phyloP scores from a whole-genome alignment of 2,797 vertebrate genomes.

The Hippocampus kuda region DNA sequence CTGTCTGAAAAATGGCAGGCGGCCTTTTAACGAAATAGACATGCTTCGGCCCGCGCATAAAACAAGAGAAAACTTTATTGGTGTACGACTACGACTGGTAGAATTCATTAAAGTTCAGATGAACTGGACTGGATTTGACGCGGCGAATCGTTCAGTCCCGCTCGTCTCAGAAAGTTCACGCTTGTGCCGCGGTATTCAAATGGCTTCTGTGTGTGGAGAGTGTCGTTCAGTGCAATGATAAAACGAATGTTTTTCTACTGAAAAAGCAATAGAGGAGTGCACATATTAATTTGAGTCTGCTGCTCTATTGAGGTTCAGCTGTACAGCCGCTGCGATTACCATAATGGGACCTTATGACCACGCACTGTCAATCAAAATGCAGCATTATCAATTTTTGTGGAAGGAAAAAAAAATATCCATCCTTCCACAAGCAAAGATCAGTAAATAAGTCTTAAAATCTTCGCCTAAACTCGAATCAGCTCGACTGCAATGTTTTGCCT shows the following conservation, averaged over 20 bases:
- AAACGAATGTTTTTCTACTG: background rate
- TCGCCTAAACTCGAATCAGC: background rate
- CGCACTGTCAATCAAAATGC: background rate
- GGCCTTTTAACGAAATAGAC: slow-evolving; percentile 70
- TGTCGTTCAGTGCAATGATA: background rate
- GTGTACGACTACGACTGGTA: slow-evolving; percentile 18
- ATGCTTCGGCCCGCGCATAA: slow-evolving; percentile 48
- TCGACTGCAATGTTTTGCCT: background rate
- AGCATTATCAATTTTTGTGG: background rate
- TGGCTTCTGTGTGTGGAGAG: background rate
- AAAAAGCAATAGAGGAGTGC: background rate
- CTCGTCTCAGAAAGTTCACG: background rate
- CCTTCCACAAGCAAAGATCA: background rate
- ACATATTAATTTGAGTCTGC: background rate
- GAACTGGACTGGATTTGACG: slow-evolving; percentile 46
- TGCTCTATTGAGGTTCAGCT: background rate
- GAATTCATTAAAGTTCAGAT: slow-evolving; percentile 36
- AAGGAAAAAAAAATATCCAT: background rate
- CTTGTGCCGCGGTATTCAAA: background rate
- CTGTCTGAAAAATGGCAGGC: slow-evolving; percentile 67
- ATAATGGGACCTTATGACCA: background rate
- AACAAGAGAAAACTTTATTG: slow-evolving; percentile 57
- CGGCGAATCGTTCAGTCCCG: background rate
- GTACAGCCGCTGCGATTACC: background rate
- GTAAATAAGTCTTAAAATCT: background rate